Evolutionary conservation across 2,888 invertebrate genomes (phyloP).

Genomic region (Xanthorhoe designata): DNA sequence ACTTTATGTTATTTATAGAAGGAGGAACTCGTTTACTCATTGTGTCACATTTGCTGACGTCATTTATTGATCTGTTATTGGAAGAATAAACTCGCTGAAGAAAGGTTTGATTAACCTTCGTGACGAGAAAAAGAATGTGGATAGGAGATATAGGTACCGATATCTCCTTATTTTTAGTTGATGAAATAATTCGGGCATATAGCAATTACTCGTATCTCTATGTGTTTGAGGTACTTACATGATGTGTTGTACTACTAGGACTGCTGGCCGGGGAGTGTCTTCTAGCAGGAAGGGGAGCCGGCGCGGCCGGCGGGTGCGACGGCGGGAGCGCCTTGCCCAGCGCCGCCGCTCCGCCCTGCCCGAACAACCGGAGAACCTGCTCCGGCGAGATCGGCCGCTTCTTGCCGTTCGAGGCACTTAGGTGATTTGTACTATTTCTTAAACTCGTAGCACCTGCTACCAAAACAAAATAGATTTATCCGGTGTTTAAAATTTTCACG

Average conservation of each 20-base stretch:
- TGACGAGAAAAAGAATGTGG: neutral
- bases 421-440: slow-evolving; percentile 80
- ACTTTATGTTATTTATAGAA: slow-evolving; percentile 68
- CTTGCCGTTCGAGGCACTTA: slow-evolving; percentile 87
- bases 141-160: no score
- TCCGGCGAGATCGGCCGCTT: slow-evolving; percentile 94
- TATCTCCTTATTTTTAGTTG: neutral
- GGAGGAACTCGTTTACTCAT: slow-evolving; percentile 50
- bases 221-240: slow-evolving; percentile 73
- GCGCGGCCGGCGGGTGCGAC: slow-evolving; percentile 79
- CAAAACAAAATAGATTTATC: slow-evolving; percentile 8
- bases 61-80: slow-evolving; percentile 47
- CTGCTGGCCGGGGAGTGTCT: slow-evolving; percentile 90
- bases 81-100: slow-evolving; percentile 12
- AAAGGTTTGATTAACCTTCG: neutral
- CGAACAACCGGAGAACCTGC: slow-evolving; percentile 90
- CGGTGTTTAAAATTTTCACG: no score
- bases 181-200: neutral
- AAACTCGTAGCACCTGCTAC: slow-evolving; percentile 72
- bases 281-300: slow-evolving; percentile 79
- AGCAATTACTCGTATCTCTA: neutral
- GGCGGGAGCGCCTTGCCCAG: slow-evolving; percentile 80
- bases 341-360: slow-evolving; percentile 81
- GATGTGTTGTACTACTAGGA: slow-evolving; percentile 92
- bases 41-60: slow-evolving; percentile 46